Evolutionary conservation across 2,888 invertebrate species (phyloP), one percentile per base, ranked within the genome.

Genomic region (Corythucha ciliata): DNA sequence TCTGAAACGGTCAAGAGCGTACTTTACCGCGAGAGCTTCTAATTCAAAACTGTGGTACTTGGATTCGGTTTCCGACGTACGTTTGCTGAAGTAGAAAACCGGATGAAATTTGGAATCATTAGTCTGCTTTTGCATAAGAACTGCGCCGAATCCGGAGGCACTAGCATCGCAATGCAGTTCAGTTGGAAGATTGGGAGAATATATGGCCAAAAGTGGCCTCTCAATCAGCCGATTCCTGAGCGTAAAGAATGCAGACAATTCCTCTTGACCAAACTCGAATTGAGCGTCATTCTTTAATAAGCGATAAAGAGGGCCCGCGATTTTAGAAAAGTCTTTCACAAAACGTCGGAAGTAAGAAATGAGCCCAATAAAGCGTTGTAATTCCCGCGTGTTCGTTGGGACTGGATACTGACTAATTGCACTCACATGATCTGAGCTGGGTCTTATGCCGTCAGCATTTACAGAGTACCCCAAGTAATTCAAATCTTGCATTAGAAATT

Each of bases 271-370:
- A 51, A 64, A 65, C 21, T 55, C 48, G 50, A 64, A 65, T 10
- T 44, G 37, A 3, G 25, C 29, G n/a, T 45, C 48, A 44, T 63
- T 63, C 21, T 55, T 57, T 7, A 61, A 18, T 6, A 66, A 32
- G 22, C 64, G 59, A 41, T 64, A 60, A 6, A 66, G 47, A 0
- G 65, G 65, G 44, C 61, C 60, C 4, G 65, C 63, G 10, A 55
- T 57, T 5, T 20, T 44, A 14, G 27, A 57, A 57, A 53, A 62
- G 60, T 47, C 42, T n/a, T 55, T 41, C 2, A 65, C 57, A 52
- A 61, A 64, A 52, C 59, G 58, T 12, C 63, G 24, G 48, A 64
- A 65, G 48, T 63, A 65, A 3, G 57, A 56, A 34, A 56, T 53
- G n/a, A 65, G 48, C 6, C 62, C 63, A 12, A 64, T 14, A 47